phyloP scores from a whole-genome alignment of 2,888 invertebrate genomes.

The Agrochola lychnidis region DNA sequence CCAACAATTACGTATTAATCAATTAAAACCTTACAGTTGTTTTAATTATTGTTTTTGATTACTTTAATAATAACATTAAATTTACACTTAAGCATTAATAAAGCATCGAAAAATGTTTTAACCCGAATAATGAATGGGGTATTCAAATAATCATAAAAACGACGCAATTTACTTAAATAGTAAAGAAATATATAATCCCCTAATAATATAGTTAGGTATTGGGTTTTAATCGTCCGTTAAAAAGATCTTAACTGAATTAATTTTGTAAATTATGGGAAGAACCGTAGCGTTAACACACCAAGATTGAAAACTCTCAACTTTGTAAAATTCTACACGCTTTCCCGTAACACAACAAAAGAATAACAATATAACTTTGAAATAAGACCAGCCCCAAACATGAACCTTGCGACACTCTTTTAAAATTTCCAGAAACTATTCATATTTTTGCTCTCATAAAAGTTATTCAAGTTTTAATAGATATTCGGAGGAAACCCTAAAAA shows the following conservation, averaged over 20 bases:
- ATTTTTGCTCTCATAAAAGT: constrained; percentile 46
- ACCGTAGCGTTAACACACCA: neutral
- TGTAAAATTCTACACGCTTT: constrained; percentile 3
- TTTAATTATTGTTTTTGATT: constrained; percentile 17
- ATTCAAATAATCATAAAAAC: neutral
- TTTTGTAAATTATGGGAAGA: neutral
- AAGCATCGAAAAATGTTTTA: neutral
- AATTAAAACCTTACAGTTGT: too few relatives aligned
- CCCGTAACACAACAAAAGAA: constrained; percentile 34
- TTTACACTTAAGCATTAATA: neutral
- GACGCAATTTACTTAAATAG: neutral
- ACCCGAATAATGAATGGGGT: neutral
- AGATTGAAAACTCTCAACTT: constrained; percentile 22
- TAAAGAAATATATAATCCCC: neutral
- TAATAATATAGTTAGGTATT: neutral
- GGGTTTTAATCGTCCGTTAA: neutral
- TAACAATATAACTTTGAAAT: constrained; percentile 48
- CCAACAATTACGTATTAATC: too few relatives aligned
- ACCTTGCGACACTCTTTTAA: constrained; percentile 40
- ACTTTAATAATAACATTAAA: neutral
- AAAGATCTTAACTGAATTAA: neutral
- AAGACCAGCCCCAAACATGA: constrained; percentile 39
- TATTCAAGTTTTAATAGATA: constrained; percentile 61
- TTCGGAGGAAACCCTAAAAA: constrained; percentile 62
- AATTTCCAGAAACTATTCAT: constrained; percentile 50